These are phyloP conservation scores for Helogale parvula DNA, from an alignment of 2,113 vertebrate genomes.

Conservation along the genomic window DNA sequence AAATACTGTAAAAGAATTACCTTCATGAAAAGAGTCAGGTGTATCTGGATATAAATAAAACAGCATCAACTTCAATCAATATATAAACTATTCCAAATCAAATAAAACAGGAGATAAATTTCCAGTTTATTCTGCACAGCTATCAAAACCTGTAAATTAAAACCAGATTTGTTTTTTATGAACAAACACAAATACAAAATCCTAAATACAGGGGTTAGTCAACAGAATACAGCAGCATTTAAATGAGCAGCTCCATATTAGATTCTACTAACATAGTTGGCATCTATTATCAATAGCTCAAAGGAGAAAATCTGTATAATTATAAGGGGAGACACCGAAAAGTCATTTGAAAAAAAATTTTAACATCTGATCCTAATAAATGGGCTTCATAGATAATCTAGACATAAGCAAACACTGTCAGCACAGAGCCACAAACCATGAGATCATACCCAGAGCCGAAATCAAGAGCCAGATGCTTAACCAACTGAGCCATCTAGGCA, in stretches of 20 bases:
- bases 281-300: not conserved
- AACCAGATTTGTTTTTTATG: not conserved
- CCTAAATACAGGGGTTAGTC: not conserved
- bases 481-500: too few species aligned
- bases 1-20: not conserved
- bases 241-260: constrained; percentile 1
- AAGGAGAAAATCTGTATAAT: not conserved
- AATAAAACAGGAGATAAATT: not conserved
- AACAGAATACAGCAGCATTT: constrained; percentile 11
- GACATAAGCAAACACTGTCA: not conserved
- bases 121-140: constrained; percentile 1
- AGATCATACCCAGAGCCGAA: too few species aligned
- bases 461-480: too few species aligned
- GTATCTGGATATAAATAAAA: constrained; percentile 27
- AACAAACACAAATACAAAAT: constrained; percentile 27
- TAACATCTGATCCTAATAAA: not conserved
- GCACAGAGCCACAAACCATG: too few species aligned
- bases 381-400: not conserved
- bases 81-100: constrained; percentile 28
- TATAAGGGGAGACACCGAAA: not conserved
- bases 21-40: constrained; percentile 42
- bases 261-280: not conserved
- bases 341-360: not conserved
- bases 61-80: not conserved
- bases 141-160: constrained; percentile 32